Conservation (phyloP, 2,888 invertebrate genomes). For the Drosophila rubida region DNA sequence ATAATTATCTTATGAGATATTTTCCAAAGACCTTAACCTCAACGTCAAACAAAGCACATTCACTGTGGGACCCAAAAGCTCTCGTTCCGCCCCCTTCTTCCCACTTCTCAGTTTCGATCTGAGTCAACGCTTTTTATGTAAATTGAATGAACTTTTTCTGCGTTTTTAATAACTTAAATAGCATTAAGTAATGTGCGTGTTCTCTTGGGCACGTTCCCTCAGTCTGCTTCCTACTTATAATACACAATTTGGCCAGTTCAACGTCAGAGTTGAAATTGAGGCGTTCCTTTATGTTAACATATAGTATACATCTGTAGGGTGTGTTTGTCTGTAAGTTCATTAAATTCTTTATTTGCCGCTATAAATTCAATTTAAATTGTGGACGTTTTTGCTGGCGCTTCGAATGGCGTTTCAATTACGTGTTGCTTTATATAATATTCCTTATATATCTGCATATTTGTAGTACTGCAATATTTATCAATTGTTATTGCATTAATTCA, state of each 20-base stretch:
- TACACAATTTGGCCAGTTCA: slow-evolving; percentile 22
- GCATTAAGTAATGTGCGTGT: slow-evolving; percentile 34
- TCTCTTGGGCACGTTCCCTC: slow-evolving; percentile 35
- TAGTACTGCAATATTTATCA: neutral
- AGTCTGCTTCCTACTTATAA: slow-evolving; percentile 13
- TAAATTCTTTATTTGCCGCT: slow-evolving; percentile 50
- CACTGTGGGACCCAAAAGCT: slow-evolving; percentile 12
- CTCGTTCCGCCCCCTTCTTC: neutral
- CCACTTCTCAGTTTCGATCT: neutral
- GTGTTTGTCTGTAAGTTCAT: slow-evolving; percentile 41
- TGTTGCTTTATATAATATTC: slow-evolving; percentile 4
- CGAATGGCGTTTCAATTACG: slow-evolving; percentile 19
- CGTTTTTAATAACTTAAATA: slow-evolving; percentile 43
- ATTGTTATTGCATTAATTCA: neutral
- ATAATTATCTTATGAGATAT: slow-evolving; percentile 6
- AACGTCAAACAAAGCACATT: slow-evolving; percentile 39
- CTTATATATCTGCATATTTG: neutral
- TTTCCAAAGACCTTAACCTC: slow-evolving; percentile 41
- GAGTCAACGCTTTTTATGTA: slow-evolving; percentile 43
- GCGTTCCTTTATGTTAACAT: slow-evolving; percentile 4
- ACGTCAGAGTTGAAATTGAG: slow-evolving; percentile 3
- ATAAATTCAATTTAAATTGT: slow-evolving; percentile 59
- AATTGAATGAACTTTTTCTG: slow-evolving; percentile 44
- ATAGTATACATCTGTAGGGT: slow-evolving; percentile 4
- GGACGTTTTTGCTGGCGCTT: slow-evolving; percentile 24